Evolutionary conservation across 2,113 vertebrate species (phyloP), one percentile per base, ranked within the genome.

Genomic region (Epinephelus lanceolatus): DNA sequence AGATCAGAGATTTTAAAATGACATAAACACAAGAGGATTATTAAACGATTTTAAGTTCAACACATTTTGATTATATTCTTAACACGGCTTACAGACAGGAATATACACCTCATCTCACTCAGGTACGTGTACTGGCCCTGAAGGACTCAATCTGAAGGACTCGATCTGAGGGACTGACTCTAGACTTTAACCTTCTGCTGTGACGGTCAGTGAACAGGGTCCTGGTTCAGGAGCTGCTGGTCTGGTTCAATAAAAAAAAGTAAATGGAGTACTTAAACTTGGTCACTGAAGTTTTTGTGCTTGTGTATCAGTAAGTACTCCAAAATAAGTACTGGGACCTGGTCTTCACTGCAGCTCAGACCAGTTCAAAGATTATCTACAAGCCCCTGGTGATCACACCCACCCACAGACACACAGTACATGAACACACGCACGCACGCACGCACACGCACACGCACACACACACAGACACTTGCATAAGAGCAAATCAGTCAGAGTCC

Each of bases 401-500:
- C 79, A 57, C 79, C 49, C 76, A 49, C 85, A 53, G 45, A 85
- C 89, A 80, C 80, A 82, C 84, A 57, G 61, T 57, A 84, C 81
- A 59, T 8, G 3, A 70, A 83, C 83, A 77, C 86, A 69, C 71
- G 47, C 40, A 15, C 45, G 3, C 45, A 15, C 45, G 80, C 87
- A 86, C 77, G 85, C 80, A 86, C 72, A 61, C 63, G 25, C 42
- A 52, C 55, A 25, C 47, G 86, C 80, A 85, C 78, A 33, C 42
- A 60, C 55, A 25, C 47, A 87, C 80, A 85, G 80, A 94, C 91
- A 89, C 88, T 92, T 91, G 91, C 92, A 92, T 90, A 92, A 93
- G 63, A 92, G 91, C 91, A 92, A 93, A 91, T 93, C 79, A 78
- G 92, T 92, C 91, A 85, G 80, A 86, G 78, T 83, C 81, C 33